phyloP scores from a whole-genome alignment of 2,888 invertebrate genomes.

The Ophioninae sp. region DNA sequence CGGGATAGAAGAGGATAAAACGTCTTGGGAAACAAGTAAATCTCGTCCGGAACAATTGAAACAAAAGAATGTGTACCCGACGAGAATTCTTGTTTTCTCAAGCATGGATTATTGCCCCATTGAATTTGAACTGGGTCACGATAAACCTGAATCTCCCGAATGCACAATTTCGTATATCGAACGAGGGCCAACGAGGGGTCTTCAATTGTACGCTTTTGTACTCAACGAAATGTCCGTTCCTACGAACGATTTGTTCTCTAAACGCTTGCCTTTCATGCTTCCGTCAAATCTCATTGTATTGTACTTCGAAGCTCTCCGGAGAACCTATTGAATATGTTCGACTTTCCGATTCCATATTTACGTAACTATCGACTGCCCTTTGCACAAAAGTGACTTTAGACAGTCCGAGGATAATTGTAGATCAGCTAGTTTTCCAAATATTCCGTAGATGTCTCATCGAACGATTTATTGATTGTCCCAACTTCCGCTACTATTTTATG shows the following conservation, averaged over 20 bases:
- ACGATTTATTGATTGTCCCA: no score
- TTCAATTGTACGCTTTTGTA: not conserved
- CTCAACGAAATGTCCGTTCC: not conserved
- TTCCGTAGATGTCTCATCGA: no score
- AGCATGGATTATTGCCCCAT: conserved; percentile 57
- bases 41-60: conserved; percentile 37
- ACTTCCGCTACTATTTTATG: no score
- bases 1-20: conserved; percentile 22
- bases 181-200: not conserved
- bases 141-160: conserved; percentile 26
- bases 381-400: no score
- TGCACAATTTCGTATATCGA: conserved; percentile 15
- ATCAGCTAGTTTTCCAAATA: no score
- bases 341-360: no score
- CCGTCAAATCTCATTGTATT: not conserved
- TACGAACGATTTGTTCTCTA: not conserved
- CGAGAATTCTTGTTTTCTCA: conserved; percentile 45
- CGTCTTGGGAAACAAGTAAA: conserved; percentile 40
- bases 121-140: conserved; percentile 59
- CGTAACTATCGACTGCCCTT: no score
- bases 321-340: no score
- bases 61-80: conserved; percentile 31
- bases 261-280: not conserved
- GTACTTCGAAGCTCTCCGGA: no score
- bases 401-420: no score